These are phyloP conservation scores for Apis dorsata DNA, from an alignment of 1,140 invertebrate species.

Conservation along the genomic window DNA sequence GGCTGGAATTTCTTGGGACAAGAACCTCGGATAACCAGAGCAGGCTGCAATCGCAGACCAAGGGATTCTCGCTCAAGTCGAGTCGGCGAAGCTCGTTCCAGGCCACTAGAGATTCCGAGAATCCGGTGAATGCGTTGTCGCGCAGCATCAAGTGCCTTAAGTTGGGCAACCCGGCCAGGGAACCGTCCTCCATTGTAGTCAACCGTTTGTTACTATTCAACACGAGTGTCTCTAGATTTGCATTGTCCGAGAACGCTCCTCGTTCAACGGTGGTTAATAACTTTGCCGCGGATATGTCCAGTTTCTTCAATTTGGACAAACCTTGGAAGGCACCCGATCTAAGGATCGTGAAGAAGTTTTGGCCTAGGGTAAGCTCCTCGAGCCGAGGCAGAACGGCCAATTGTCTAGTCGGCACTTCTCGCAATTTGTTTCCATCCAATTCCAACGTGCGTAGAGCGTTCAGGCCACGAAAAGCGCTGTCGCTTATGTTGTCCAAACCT, in stretches of 20 bases:
- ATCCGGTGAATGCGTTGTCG: constrained; percentile 87
- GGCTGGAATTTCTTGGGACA: constrained; percentile 85
- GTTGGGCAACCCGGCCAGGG: constrained; percentile 88
- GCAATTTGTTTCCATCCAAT: constrained; percentile 88
- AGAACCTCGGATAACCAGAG: constrained; percentile 90
- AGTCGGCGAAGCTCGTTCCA: constrained; percentile 89
- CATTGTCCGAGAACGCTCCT: constrained; percentile 88
- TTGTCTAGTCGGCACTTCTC: constrained; percentile 87
- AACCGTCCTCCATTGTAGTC: constrained; percentile 85
- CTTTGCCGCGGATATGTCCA: constrained; percentile 89
- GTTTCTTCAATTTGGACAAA: constrained; percentile 86
- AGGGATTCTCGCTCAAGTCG: constrained; percentile 90
- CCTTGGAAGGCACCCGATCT: constrained; percentile 87
- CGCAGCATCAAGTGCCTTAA: constrained; percentile 87
- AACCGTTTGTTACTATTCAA: constrained; percentile 89
- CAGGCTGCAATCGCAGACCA: constrained; percentile 89
- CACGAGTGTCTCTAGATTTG: constrained; percentile 89
- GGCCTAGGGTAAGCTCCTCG: constrained; percentile 89
- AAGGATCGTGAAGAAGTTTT: constrained; percentile 88
- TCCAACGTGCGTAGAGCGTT: constrained; percentile 87
- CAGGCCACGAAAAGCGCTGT: constrained; percentile 87
- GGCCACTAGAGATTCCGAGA: constrained; percentile 87
- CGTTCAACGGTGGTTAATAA: constrained; percentile 86
- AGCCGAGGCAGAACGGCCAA: constrained; percentile 85
- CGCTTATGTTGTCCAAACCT: constrained; percentile 87